Percentiles rank a stretch among this genome's conserved stretches.
Evolutionary conservation across 2,797 vertebrate species (phyloP).

Genomic region (Lepus townsendii): DNA sequence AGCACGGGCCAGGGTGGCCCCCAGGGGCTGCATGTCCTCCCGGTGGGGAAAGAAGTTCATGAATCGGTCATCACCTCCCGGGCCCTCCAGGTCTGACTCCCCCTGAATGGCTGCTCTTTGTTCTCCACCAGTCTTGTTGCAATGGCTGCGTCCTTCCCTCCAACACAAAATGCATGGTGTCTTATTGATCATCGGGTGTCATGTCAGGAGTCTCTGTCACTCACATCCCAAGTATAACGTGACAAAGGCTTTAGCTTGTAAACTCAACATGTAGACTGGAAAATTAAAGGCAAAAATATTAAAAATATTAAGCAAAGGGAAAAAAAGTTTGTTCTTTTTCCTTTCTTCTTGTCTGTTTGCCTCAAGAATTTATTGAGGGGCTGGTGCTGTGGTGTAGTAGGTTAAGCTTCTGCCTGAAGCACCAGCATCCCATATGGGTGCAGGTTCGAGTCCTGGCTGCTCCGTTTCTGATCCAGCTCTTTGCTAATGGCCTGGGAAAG

Average conservation of each 20-base stretch:
- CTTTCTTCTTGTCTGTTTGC: neutral
- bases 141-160: neutral
- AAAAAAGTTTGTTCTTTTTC: neutral
- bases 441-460: too few relatives aligned
- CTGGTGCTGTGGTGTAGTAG: too few relatives aligned
- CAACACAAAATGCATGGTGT: neutral
- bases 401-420: too few relatives aligned
- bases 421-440: too few relatives aligned
- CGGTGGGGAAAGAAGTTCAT: neutral
- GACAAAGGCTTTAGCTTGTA: slow-evolving; percentile 1
- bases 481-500: too few relatives aligned
- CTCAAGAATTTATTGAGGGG: too few relatives aligned
- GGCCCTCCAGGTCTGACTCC: neutral
- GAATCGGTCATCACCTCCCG: neutral
- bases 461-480: too few relatives aligned
- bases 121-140: neutral
- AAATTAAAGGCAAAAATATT: neutral
- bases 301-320: neutral
- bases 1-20: neutral
- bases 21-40: neutral
- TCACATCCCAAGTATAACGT: neutral
- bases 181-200: neutral
- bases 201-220: neutral
- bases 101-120: neutral
- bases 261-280: neutral